These are phyloP conservation scores for Ophioderma brevispina DNA, from an alignment of 35 echinoderm and acorn worm genomes.

Conservation along the genomic window DNA sequence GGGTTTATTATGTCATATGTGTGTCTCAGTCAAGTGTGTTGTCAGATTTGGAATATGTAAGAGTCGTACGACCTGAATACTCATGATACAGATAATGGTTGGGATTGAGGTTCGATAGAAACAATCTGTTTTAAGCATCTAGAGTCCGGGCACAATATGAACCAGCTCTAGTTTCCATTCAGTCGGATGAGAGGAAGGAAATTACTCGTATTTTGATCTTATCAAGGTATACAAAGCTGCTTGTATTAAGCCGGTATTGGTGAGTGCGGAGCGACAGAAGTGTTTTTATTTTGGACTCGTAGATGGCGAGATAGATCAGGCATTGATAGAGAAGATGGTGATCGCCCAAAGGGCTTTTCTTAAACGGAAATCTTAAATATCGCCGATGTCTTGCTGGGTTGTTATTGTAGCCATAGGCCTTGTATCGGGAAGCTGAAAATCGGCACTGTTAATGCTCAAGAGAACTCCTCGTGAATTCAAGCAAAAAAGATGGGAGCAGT, in stretches of 20 bases:
- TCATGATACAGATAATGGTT: too few species aligned
- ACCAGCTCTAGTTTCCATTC: neutral
- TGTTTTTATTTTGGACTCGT: neutral
- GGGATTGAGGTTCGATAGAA: too few species aligned
- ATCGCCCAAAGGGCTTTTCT: neutral
- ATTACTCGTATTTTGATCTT: neutral
- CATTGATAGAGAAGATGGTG: neutral
- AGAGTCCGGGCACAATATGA: too few species aligned
- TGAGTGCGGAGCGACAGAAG: neutral
- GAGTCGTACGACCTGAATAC: too few species aligned
- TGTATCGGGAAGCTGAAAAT: neutral
- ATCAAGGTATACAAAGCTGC: neutral
- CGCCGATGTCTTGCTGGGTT: neutral
- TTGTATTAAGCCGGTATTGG: neutral
- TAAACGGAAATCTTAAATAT: neutral
- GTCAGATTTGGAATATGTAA: too few species aligned
- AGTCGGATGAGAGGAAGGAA: neutral
- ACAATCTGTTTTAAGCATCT: too few species aligned
- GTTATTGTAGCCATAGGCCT: neutral
- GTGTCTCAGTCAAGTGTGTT: too few species aligned
- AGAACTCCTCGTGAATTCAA: too few species aligned
- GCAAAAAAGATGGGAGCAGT: too few species aligned
- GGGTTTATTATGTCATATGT: too few species aligned
- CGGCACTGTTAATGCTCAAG: too few species aligned
- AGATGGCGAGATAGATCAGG: neutral